Base-by-base conservation (phyloP, 2,797 vertebrate genomes). In the Xenentodon cancila region DNA sequence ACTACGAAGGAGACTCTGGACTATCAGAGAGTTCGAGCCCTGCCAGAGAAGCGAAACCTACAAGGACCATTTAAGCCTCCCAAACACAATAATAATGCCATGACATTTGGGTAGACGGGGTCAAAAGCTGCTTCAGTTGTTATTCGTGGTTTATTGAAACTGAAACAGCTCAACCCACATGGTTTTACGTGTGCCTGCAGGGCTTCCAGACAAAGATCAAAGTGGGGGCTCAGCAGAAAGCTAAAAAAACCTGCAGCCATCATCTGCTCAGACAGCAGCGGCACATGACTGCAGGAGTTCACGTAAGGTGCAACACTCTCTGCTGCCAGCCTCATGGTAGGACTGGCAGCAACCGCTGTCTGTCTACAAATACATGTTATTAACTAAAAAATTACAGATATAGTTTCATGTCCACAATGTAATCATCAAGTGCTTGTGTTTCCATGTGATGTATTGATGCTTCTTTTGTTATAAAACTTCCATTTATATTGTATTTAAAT, bases 211-310 rank as follows among this genome's bases (percentile, higher is more conserved):
- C 18, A 52, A 46, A 22, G 32, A 47, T 44, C 51, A 13, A 18
- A 40, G 22, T 17, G 9, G 40, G 18, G 7, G 25, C 63, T 22
- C 40, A 50, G 68, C 62, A 61, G 53, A 43, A 44, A 45, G 34
- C 43, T 66, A 27, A 37, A n/a, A 56, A 25, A 45, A 69, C 27
- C 9, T 27, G 50, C 15, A 53, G 50, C 62, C 59, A 46, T 63
- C 63, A 63, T 67, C 44, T 2, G 58, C 57, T 68, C 55, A 57
- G 68, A 59, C 63, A 53, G 71, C 53, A 30, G 57, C 19, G 45
- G 63, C 20, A 74, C 66, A 66, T 18, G 17, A 40, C 56, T 27
- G 43, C 12, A 30, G 32, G 60, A 68, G 53, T 9, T 63, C 43
- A 53, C 43, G 13, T 58, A 60, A 18, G 46, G 11, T 11, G 9